Conservation (phyloP, 2,888 invertebrate species). For the Perizoma affinitatum region DNA sequence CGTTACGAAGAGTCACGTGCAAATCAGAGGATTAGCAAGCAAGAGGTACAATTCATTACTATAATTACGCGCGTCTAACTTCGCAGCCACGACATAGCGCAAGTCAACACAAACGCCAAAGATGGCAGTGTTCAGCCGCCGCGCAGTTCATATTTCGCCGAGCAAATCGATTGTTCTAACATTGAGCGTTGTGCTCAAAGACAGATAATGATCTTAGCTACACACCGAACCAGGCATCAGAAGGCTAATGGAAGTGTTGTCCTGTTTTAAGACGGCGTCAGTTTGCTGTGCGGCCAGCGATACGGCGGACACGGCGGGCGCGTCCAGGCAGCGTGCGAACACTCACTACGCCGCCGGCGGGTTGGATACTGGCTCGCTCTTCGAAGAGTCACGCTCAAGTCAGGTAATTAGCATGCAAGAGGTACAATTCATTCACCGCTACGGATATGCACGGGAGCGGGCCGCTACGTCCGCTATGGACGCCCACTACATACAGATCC, state of each 20-base stretch:
- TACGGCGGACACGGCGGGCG: conserved; percentile 36
- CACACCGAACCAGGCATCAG: no score
- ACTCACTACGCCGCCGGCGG: conserved; percentile 50
- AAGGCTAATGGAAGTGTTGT: neutral
- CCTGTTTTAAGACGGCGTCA: conserved; percentile 57
- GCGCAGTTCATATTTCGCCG: no score
- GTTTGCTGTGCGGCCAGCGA: conserved; percentile 68
- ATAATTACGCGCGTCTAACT: no score
- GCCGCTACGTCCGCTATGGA: no score
- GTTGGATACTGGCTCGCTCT: conserved; percentile 86
- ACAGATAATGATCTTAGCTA: no score
- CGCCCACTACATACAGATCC: no score
- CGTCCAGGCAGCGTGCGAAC: conserved; percentile 56
- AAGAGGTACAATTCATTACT: conserved; percentile 45
- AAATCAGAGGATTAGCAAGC: conserved; percentile 69
- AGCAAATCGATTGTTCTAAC: no score
- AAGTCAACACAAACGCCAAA: no score
- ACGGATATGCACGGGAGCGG: no score
- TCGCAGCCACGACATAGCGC: conserved; percentile 4
- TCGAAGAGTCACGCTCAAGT: conserved; percentile 87
- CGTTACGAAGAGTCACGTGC: conserved; percentile 87
- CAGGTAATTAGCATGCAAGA: conserved; percentile 55
- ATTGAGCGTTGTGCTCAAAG: no score
- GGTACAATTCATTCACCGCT: no score
- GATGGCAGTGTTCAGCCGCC: no score